Evolutionary conservation across 2,888 invertebrate genomes (phyloP), one percentile per base, ranked within the genome.

Genomic region (Hesperia comma): DNA sequence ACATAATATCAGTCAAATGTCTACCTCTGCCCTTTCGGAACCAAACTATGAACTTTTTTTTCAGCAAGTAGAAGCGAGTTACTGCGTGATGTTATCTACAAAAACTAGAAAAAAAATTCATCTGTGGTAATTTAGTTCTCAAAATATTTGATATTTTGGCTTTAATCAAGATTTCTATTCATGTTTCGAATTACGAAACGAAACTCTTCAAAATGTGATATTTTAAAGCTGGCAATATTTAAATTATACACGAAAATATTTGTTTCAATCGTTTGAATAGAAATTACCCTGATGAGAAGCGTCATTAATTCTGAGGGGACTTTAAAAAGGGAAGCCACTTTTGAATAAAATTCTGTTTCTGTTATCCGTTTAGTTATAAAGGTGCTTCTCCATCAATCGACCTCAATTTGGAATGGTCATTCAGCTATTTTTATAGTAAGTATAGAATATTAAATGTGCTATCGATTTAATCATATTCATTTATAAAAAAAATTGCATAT

Each of bases 261-360:
- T 63, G 46, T 57, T 63, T 63, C 37, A 49, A 57, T 64, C 55
- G 37, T 64, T 53, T 64, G 58, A 64, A 64, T 58, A 56, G 32
- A 53, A 58, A 64, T 64, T 64, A 32, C 51, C 58, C 15, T 32
- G 53, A 51, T 53, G 51, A 64, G 53, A 58, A 58, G 64, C 41
- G 51, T 58, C 64, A 58, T 58, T 58, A 64, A 64, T 64, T 64
- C 58, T n/a, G 49, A 17, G n/a, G 32, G 26, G 49, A 26, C 17
- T 64, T 49, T 53, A 49, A 41, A 17, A 40, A 53, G 7, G 14
- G 32, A 32, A 51, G 53, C 10, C 33, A 53, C 40, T 33, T 53
- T 58, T 19, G 43, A 54, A 51, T 54, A 33, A 63, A 37, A 37
- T 21, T 46, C n/a, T 17, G 33, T 41, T 51, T 64, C 32, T 21